A percentile compares a stretch with the other conserved stretches of the same genome.
These are phyloP conservation scores for Pogonomyrmex californicus DNA, from an alignment of 1,140 invertebrate genomes.

Conservation along the genomic window DNA sequence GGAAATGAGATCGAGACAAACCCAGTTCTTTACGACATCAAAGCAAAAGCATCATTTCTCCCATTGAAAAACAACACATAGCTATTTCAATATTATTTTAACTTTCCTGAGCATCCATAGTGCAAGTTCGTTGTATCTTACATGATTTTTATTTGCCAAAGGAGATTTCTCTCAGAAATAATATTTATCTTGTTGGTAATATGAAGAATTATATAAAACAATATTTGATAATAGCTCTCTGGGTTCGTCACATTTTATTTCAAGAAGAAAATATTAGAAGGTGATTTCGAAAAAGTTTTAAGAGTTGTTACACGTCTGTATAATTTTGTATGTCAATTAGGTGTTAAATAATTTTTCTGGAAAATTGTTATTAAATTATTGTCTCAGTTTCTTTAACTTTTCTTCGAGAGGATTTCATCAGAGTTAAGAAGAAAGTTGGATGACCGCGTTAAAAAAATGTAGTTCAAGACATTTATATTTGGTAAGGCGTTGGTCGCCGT, in stretches of 20 bases:
- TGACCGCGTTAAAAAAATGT: background rate
- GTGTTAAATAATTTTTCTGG: background rate
- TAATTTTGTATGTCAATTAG: background rate
- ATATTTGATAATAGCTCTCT: background rate
- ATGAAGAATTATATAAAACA: background rate
- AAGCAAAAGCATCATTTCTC: background rate
- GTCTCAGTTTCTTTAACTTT: background rate
- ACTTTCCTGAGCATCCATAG: background rate
- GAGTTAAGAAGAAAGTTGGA: background rate
- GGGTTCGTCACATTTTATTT: background rate
- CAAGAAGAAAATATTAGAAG: background rate
- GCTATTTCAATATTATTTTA: background rate
- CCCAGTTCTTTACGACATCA: background rate
- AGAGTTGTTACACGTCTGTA: too few species aligned
- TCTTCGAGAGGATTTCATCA: background rate
- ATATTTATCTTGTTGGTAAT: background rate
- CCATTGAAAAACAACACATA: background rate
- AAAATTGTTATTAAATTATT: slow-evolving; percentile 2
- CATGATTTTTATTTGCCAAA: background rate
- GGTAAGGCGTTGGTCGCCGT: slow-evolving; percentile 15
- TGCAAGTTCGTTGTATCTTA: background rate
- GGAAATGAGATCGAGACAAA: background rate
- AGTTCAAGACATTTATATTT: background rate
- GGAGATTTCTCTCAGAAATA: background rate
- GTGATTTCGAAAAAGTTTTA: background rate